Percentiles rank a stretch among this genome's conserved stretches.
These are phyloP conservation scores for Gymnocephalus cernua DNA, from an alignment of 2,113 vertebrate species.

Conservation along the genomic window DNA sequence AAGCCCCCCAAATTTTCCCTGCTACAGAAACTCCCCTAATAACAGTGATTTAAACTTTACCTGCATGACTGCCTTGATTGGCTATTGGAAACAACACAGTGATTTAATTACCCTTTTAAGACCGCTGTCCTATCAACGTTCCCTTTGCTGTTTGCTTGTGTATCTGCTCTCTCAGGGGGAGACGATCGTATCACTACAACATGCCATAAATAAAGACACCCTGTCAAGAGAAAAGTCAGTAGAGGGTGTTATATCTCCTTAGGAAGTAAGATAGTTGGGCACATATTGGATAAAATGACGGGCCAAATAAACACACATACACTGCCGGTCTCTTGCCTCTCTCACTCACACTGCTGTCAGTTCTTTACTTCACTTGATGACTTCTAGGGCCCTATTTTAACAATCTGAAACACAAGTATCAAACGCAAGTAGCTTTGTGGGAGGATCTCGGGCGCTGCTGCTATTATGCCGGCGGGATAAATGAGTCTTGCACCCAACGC, in stretches of 20 bases:
- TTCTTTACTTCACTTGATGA: conserved; percentile 14
- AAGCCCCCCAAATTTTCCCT: conserved; percentile 56
- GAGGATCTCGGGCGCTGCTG: too few species aligned
- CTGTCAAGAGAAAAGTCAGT: conserved; percentile 36
- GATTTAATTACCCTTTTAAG: conserved; percentile 72
- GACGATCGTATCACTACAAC: conserved; percentile 43
- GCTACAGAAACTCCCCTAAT: conserved; percentile 63
- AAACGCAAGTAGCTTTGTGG: too few species aligned
- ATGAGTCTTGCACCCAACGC: too few species aligned
- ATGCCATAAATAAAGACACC: conserved; percentile 56
- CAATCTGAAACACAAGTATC: too few species aligned
- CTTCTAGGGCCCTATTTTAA: too few species aligned
- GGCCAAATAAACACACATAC: neutral
- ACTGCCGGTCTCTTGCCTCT: neutral
- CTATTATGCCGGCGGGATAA: too few species aligned
- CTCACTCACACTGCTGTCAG: neutral
- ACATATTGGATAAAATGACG: conserved; percentile 31
- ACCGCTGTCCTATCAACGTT: conserved; percentile 52
- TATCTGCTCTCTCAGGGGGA: conserved; percentile 31
- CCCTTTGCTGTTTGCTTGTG: conserved; percentile 9
- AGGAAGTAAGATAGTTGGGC: conserved; percentile 28
- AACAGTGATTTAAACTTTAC: conserved; percentile 71
- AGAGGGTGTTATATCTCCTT: conserved; percentile 18
- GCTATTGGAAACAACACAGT: conserved; percentile 68
- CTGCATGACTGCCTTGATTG: conserved; percentile 73